Evolutionary conservation across 2,113 vertebrate genomes (phyloP), one percentile per base, ranked within the genome.

Genomic region (Epinephelus cyanopodus): DNA sequence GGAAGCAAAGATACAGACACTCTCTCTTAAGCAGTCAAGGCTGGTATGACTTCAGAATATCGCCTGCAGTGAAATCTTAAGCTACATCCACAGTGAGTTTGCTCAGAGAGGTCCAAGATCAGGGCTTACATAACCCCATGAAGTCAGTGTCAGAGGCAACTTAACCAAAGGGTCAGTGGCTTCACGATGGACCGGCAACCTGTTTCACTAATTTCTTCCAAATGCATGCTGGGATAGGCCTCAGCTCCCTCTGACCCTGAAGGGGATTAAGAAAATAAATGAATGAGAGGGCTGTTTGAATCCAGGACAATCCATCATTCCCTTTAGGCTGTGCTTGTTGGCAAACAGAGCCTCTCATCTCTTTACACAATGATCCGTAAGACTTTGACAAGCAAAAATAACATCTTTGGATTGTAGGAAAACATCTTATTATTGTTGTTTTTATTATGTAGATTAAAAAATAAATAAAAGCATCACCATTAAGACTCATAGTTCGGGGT

Each of bases 191-290:
- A 65, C 21, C 14, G 6, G 11, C 13, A 63, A 85, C 65, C 70
- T 63, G 48, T 78, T 67, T 47, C 58, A 60, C 37, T 53, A 7
- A 37, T 81, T 69, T 58, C 17, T 57, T 45, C 42, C 66, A 54
- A 73, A 57, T 66, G 66, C 78, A 82, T 84, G 53, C 56, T 74
- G 58, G 67, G 76, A 83, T 57, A 45, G 6, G 23, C 61, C 17
- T 80, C 39, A 39, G 54, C 58, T 61, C 23, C 47, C 39, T 42
- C 29, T 81, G 61, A 79, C 13, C 42, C 65, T 47, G 33, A 60
- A 42, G 12, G 4, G 52, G 73, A 83, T 86, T 74, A 81, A 79
- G 70, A 50, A 83, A 81, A 82, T 21, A 72, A 71, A 42, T 56
- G 27, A 60, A 18, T 56, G 10, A 60, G 50, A 33, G 42, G 63